Evolutionary conservation across 2,888 invertebrate genomes (phyloP), one percentile per base, ranked within the genome.

Genomic region (Cataglyphis livida): DNA sequence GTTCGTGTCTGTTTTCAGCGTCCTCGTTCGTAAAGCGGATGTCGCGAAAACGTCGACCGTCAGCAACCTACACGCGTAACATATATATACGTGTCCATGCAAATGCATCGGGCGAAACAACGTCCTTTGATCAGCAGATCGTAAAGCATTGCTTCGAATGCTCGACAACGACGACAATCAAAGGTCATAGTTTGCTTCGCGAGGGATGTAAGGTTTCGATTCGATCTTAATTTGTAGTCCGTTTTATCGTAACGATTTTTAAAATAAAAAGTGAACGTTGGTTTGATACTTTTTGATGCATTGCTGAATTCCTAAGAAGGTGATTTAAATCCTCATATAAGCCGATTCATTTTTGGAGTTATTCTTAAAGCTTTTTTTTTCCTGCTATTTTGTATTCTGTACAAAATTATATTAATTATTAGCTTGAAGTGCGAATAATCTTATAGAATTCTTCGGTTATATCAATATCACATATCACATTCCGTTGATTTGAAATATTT

Each of bases 51-150:
- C 59, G 32, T 0, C 57, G 70, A 28, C 25, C 28, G 28, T 59
- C 59, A 61, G 59, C 59, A 44, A 35, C 44, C 41, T 78, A 68
- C 78, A 68, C 68, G 70, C 70, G 44, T 78, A 57, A 59, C 59
- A 21, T 44, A 79, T 44, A 79, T 65, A 18, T 70, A 68, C 59
- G 71, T 79, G 70, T 68, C 70, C 44, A 78, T 78, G 68, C 44
- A 81, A 81, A 81, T 81, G 65, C 78, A 78, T 57, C 35, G 44
- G 21, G 54, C 48, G 28, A 62, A 21, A 38, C 18, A 15, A 18
- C 59, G 51, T 57, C 66, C 87, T 88, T 88, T 88, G 88, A 88
- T 84, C 88, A 86, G 59, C 79, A 76, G 51, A 84, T 84, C 86
- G 86, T 82, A 78, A 88, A 88, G 81, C 86, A 70, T 76, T 82